phyloP scores from a whole-genome alignment of 1,140 invertebrate species.

The Drosophila tsacasi region DNA sequence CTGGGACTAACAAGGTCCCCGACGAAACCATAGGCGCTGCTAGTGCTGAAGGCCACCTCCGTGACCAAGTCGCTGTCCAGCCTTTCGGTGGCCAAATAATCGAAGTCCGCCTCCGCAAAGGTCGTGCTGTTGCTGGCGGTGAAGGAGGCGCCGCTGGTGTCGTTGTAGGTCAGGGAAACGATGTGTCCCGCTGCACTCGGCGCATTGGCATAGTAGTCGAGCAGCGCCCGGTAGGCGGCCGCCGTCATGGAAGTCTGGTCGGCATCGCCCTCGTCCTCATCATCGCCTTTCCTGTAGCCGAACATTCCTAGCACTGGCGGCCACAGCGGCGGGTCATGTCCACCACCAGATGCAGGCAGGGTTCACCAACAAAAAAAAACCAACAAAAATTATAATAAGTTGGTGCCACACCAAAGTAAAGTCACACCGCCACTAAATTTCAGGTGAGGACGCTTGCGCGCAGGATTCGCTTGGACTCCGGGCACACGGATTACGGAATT shows the following conservation, averaged over 20 bases:
- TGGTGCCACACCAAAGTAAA: slow-evolving; percentile 5
- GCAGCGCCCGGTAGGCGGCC: slow-evolving; percentile 54
- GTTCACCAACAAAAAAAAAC: slow-evolving; percentile 9
- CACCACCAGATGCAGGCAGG: neutral
- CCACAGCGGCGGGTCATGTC: slow-evolving; percentile 8
- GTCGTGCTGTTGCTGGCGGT: neutral
- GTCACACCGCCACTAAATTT: slow-evolving; percentile 1
- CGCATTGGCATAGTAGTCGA: slow-evolving; percentile 66
- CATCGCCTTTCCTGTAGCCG: slow-evolving; percentile 8
- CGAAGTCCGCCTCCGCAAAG: neutral
- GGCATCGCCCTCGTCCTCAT: slow-evolving; percentile 11
- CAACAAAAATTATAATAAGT: neutral
- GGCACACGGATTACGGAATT: neutral
- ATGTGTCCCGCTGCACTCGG: slow-evolving; percentile 63
- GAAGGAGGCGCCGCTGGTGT: neutral
- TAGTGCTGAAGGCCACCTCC: slow-evolving; percentile 1
- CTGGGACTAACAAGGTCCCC: neutral
- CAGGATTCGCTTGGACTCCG: slow-evolving; percentile 2
- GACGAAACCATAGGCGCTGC: neutral
- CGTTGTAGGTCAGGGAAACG: slow-evolving; percentile 58
- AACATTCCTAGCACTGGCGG: slow-evolving; percentile 36
- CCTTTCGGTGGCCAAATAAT: slow-evolving; percentile 3
- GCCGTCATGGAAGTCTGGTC: slow-evolving; percentile 29
- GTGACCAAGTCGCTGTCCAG: slow-evolving; percentile 5
- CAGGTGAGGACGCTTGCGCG: slow-evolving; percentile 38